Conservation (phyloP, 2,113 vertebrate genomes). For the Anser brachyrhynchus region DNA sequence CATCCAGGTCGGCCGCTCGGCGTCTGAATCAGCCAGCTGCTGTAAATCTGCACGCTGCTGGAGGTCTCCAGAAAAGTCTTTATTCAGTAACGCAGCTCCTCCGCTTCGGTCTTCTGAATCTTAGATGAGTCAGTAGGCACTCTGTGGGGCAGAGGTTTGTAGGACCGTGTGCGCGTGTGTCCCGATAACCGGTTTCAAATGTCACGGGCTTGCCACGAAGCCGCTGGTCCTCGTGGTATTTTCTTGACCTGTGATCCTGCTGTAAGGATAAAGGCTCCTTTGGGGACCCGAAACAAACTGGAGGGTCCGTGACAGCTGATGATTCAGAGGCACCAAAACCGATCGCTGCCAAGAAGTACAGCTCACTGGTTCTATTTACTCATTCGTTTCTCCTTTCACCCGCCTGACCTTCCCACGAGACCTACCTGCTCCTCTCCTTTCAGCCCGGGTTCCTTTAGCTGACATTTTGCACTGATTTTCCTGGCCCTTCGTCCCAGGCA, state of each 20-base stretch:
- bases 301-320: not conserved
- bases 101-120: not conserved
- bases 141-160: not conserved
- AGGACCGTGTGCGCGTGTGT: not conserved
- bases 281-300: not conserved
- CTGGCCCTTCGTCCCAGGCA: not conserved
- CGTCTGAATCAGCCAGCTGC: conserved; percentile 53
- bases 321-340: not conserved
- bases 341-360: not conserved
- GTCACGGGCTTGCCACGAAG: not conserved
- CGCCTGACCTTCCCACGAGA: not conserved
- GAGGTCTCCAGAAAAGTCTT: conserved; percentile 26
- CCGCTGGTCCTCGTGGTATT: not conserved
- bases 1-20: not conserved
- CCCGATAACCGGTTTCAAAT: not conserved
- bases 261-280: not conserved
- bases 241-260: not conserved
- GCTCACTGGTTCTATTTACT: not conserved
- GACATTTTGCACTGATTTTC: not conserved
- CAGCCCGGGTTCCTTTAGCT: not conserved
- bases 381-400: not conserved
- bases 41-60: conserved; percentile 17
- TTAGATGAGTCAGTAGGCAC: not conserved
- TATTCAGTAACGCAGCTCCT: not conserved
- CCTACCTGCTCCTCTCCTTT: not conserved